Base-by-base conservation (phyloP, 2,888 invertebrate species). In the Venustoraphidia nigricollis region DNA sequence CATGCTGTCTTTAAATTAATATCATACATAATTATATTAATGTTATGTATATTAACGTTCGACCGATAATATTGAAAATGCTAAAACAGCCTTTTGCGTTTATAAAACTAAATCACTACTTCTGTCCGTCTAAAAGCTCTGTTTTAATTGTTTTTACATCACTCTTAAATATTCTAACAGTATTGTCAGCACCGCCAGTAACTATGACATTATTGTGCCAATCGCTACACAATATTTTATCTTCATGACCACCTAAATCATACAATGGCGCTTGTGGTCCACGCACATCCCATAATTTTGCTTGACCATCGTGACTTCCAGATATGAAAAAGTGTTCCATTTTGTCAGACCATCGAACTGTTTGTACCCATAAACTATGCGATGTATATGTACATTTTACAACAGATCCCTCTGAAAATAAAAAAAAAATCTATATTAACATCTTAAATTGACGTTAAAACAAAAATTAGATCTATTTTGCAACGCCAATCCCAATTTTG, bases 201-300 rank as follows among this genome's bases (percentile, higher is more conserved):
- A 94, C 75, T 53, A 98, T 79, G 46, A 83, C 76, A 46, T 83
- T 73, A 66, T 88, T 83, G 2, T 91, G 83, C 96, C 97, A 98
- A 68, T 95, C 91, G 55, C 91, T 89, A 63, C 88, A 85, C 45
- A 98, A 71, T 8, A 93, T 86, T 66, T 91, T 93, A 60, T 94
- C 95, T 59, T 90, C 85, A 63, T 97, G 97, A 0, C 96, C 96
- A 47, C 81, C 77, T 57, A 98, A 70, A 63, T 97, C 92, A 64
- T 86, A 98, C 0, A 98, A 70, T 0, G 96, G 88, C 0, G 91
- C 89, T 61, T 87, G 86, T 0, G 92, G 84, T 63, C 94, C 89
- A 67, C 95, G 76, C 5, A 83, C 82, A 66, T 98, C 97, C 98
- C 98, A 98, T 44, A 97, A 71, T 68, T 97, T 97, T 51, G 94